These are phyloP conservation scores for Ethmia dodecea DNA, from an alignment of 2,888 invertebrate species.

Conservation along the genomic window DNA sequence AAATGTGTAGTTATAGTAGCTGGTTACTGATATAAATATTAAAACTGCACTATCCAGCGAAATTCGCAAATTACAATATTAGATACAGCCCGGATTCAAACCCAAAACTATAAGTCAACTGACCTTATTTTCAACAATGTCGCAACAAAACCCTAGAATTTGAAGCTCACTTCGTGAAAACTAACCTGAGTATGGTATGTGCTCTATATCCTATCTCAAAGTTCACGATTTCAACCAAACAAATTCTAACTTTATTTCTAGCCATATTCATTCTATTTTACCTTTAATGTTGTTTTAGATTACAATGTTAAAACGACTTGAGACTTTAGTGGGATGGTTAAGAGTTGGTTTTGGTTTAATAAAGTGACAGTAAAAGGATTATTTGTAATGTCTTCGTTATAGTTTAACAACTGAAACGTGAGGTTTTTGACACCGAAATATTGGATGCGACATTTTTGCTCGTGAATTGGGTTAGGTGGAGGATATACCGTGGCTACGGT, in stretches of 20 bases:
- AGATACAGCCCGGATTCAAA: no score
- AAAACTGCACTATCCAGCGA: no score
- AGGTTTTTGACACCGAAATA: slow-evolving; percentile 26
- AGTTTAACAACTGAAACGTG: slow-evolving; percentile 26
- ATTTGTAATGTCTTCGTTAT: slow-evolving; percentile 21
- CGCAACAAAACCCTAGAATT: slow-evolving; percentile 1
- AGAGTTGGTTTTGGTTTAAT: slow-evolving; percentile 17
- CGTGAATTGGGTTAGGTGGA: background rate
- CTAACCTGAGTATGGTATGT: slow-evolving; percentile 28
- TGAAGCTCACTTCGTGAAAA: slow-evolving; percentile 21
- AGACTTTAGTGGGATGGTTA: slow-evolving; percentile 4
- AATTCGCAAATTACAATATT: no score
- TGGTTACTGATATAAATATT: no score
- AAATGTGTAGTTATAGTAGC: no score
- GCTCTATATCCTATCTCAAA: slow-evolving; percentile 35
- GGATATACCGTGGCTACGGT: background rate
- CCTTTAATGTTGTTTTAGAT: no score
- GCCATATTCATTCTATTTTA: background rate
- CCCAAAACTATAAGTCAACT: no score
- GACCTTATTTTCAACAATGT: background rate
- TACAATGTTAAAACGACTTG: no score
- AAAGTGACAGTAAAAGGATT: slow-evolving; percentile 15
- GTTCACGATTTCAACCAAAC: slow-evolving; percentile 19
- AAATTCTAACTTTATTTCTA: no score
- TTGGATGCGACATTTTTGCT: slow-evolving; percentile 21